phyloP scores from a whole-genome alignment of 2,797 vertebrate species.

The Parauchenoglanis punctatus region DNA sequence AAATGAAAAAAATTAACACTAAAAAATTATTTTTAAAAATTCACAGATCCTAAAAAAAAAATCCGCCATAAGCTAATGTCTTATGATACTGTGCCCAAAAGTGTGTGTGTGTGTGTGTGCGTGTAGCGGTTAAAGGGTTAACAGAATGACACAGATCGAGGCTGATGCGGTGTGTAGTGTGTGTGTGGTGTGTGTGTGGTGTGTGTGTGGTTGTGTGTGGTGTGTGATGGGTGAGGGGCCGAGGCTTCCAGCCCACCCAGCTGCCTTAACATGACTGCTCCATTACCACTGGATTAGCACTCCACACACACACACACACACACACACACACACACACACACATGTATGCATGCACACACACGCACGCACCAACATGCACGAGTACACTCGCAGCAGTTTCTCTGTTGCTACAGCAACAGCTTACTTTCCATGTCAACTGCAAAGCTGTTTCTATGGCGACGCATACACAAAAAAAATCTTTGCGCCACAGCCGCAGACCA shows the following conservation, averaged over 20 bases:
- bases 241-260: slow-evolving; percentile 18
- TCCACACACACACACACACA: slow-evolving; percentile 55
- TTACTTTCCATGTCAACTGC: slow-evolving; percentile 89
- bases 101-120: slow-evolving; percentile 3
- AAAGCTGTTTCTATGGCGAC: slow-evolving; percentile 83
- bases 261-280: slow-evolving; percentile 61
- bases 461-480: slow-evolving; percentile 86
- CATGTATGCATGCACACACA: slow-evolving; percentile 7
- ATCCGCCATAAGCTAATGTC: background rate
- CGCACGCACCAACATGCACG: slow-evolving; percentile 67
- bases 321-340: slow-evolving; percentile 21
- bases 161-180: slow-evolving; percentile 5
- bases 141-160: slow-evolving; percentile 26
- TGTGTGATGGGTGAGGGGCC: slow-evolving; percentile 33
- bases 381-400: slow-evolving; percentile 77
- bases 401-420: slow-evolving; percentile 86
- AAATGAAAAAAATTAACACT: background rate
- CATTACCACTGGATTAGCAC: slow-evolving; percentile 66
- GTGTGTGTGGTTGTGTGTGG: slow-evolving; percentile 7
- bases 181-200: slow-evolving; percentile 1
- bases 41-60: background rate
- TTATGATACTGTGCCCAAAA: background rate
- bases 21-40: background rate
- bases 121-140: slow-evolving; percentile 36
- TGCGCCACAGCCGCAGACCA: slow-evolving; percentile 81